A percentile compares a stretch with the other conserved stretches of the same genome.
Conservation (phyloP, 2,113 vertebrate genomes). For the Thomomys bottae region DNA sequence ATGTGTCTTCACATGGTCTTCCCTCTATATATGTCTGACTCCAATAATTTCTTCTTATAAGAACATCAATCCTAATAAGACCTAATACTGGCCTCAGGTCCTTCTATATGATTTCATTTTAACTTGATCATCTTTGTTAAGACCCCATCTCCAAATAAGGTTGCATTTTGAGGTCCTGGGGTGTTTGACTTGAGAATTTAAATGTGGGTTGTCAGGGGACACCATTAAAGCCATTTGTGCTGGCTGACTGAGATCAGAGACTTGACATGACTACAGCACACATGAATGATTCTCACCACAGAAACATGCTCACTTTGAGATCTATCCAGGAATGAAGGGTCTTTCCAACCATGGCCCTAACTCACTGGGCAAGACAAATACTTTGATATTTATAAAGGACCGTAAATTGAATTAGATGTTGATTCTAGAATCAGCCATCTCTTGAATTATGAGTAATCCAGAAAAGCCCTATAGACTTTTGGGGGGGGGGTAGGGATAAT, state of each 20-base stretch:
- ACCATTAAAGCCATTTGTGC: neutral
- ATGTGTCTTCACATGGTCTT: neutral
- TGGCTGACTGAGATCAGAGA: neutral
- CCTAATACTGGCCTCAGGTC: neutral
- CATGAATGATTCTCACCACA: neutral
- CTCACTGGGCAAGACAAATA: neutral
- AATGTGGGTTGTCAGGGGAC: neutral
- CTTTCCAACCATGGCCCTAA: neutral
- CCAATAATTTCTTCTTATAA: neutral
- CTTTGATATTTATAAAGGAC: neutral
- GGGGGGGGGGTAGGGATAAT: neutral
- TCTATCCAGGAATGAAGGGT: neutral
- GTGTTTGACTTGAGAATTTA: neutral
- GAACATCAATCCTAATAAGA: neutral
- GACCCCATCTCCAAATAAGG: neutral
- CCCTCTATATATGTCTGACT: neutral
- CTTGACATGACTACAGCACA: accelerated
- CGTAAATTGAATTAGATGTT: conserved; percentile 22
- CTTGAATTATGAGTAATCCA: conserved; percentile 24
- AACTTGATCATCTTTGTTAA: neutral
- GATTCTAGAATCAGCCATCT: neutral
- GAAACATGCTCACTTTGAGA: neutral
- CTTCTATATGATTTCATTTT: neutral
- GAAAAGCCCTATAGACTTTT: neutral
- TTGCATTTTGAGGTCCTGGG: neutral